phyloP scores from a whole-genome alignment of 2,888 invertebrate genomes.

The Papilio gigon region DNA sequence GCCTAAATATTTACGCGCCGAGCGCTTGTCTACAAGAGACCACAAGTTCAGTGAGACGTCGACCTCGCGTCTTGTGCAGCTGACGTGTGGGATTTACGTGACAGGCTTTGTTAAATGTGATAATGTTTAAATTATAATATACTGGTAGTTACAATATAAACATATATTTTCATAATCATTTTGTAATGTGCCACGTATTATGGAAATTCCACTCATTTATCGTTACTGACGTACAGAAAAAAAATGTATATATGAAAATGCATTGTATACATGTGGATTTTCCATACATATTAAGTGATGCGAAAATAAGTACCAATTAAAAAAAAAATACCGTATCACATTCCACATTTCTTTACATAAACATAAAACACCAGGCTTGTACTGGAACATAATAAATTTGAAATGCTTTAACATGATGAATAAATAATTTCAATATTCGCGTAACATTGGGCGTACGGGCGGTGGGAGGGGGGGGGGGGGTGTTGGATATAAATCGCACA shows the following conservation, averaged over 20 bases:
- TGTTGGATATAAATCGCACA: constrained; percentile 35
- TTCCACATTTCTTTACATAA: neutral
- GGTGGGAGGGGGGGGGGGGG: neutral
- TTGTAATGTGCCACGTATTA: neutral
- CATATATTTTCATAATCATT: neutral
- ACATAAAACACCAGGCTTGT: constrained; percentile 1
- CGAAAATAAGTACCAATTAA: too few species aligned
- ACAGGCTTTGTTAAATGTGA: constrained; percentile 9
- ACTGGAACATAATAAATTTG: constrained; percentile 16
- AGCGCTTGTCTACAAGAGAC: constrained; percentile 2
- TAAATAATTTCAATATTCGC: constrained; percentile 34
- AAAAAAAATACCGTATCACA: neutral
- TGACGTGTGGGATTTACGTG: neutral
- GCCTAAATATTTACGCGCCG: neutral
- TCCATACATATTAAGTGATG: too few species aligned
- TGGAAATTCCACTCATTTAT: too few species aligned
- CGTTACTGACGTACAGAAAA: too few species aligned
- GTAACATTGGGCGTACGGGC: constrained; percentile 16
- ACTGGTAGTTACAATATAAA: too few species aligned
- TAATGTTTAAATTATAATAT: neutral
- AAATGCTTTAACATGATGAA: constrained; percentile 23
- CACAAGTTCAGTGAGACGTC: neutral
- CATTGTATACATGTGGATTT: too few species aligned
- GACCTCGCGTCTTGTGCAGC: neutral
- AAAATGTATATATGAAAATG: too few species aligned